Percentiles rank a stretch among this genome's conserved stretches.
phyloP scores from a whole-genome alignment of 2,888 invertebrate species.

The Venustoraphidia nigricollis region DNA sequence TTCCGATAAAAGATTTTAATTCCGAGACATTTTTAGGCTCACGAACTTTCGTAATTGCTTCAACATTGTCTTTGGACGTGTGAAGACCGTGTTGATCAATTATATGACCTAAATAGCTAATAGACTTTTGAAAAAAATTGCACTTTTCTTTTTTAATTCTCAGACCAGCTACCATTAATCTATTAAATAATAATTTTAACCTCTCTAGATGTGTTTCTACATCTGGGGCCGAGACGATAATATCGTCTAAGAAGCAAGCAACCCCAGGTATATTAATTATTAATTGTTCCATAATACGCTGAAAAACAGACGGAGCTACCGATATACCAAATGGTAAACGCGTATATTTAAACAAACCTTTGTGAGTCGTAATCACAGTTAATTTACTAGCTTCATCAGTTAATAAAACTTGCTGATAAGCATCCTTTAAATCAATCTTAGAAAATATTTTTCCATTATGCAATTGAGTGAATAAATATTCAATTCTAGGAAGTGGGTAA shows the following conservation, averaged over 20 bases:
- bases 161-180: slow-evolving; percentile 9
- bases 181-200: slow-evolving; percentile 7
- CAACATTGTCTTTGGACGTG: slow-evolving; percentile 10
- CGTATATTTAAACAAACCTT: slow-evolving; percentile 14
- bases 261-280: slow-evolving; percentile 12
- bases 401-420: slow-evolving; percentile 15
- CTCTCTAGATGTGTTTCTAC: slow-evolving; percentile 6
- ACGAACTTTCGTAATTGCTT: slow-evolving; percentile 9
- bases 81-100: slow-evolving; percentile 14
- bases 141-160: slow-evolving; percentile 14
- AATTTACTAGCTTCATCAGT: slow-evolving; percentile 12
- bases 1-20: background rate
- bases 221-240: slow-evolving; percentile 12
- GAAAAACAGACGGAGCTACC: slow-evolving; percentile 17
- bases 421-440: slow-evolving; percentile 16
- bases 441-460: slow-evolving; percentile 14
- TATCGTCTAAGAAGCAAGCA: slow-evolving; percentile 12
- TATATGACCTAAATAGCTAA: slow-evolving; percentile 11
- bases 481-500: slow-evolving; percentile 10
- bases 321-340: slow-evolving; percentile 18
- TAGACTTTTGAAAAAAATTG: slow-evolving; percentile 10
- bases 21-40: background rate
- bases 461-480: slow-evolving; percentile 8
- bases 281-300: slow-evolving; percentile 18
- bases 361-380: slow-evolving; percentile 16